Conservation (phyloP, 1,140 invertebrate species). For the Asbolus verrucosus region DNA sequence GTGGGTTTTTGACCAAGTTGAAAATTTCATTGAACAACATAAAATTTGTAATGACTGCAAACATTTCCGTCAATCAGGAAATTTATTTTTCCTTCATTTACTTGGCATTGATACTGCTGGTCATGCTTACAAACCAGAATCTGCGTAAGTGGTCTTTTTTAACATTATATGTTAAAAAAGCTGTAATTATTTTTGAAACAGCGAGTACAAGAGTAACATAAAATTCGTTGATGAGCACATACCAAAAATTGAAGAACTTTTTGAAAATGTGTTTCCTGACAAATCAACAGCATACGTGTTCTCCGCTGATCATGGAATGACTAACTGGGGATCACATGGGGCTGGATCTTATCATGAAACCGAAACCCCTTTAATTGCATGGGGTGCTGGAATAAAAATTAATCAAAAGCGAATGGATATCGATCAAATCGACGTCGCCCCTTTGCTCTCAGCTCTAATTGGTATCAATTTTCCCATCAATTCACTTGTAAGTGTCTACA, state of each 20-base stretch:
- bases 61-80: conserved; percentile 67
- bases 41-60: conserved; percentile 62
- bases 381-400: conserved; percentile 87
- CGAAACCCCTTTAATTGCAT: conserved; percentile 90
- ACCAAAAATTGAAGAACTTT: conserved; percentile 74
- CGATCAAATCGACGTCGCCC: conserved; percentile 90
- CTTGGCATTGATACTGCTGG: conserved; percentile 95
- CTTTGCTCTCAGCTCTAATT: conserved; percentile 87
- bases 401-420: conserved; percentile 69
- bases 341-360: conserved; percentile 92
- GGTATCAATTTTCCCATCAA: conserved; percentile 92
- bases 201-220: conserved; percentile 88
- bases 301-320: conserved; percentile 99
- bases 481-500: conserved; percentile 77
- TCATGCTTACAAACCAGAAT: conserved; percentile 92
- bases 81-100: conserved; percentile 95
- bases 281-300: conserved; percentile 88
- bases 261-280: conserved; percentile 80
- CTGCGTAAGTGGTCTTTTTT: conserved; percentile 64
- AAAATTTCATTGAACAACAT: conserved; percentile 74
- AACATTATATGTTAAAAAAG: neutral
- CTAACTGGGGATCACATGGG: conserved; percentile 97
- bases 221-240: conserved; percentile 84
- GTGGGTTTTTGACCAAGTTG: conserved; percentile 92
- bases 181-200: conserved; percentile 61